A percentile compares a stretch with the other conserved stretches of the same genome.
Conservation (phyloP, 2,797 vertebrate species). For the Dendrocincla tyrannina region DNA sequence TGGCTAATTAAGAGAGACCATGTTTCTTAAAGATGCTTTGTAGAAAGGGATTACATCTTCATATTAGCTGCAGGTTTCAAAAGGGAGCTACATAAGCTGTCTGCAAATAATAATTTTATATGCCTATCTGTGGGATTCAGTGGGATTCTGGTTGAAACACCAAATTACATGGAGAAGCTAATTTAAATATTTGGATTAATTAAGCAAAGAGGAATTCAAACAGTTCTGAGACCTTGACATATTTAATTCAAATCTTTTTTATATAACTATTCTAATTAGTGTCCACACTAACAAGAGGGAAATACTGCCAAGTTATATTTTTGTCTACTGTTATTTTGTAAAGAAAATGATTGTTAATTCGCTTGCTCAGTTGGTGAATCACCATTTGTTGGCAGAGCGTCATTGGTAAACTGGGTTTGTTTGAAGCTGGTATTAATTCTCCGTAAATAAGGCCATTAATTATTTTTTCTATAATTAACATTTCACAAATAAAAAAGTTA, state of each 20-base stretch:
- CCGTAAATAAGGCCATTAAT: constrained; percentile 5
- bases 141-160: constrained; percentile 32
- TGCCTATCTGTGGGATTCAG: constrained; percentile 43
- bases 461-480: neutral
- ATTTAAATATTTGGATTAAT: constrained; percentile 69
- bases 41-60: neutral
- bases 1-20: neutral
- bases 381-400: constrained; percentile 29
- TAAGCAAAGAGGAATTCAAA: constrained; percentile 59
- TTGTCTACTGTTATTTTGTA: constrained; percentile 34
- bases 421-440: constrained; percentile 15
- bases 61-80: constrained; percentile 61
- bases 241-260: constrained; percentile 47
- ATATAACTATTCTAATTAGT: constrained; percentile 54
- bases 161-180: constrained; percentile 45
- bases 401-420: constrained; percentile 32
- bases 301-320: constrained; percentile 45
- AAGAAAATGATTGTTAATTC: constrained; percentile 24
- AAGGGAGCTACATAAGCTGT: constrained; percentile 35
- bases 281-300: constrained; percentile 35
- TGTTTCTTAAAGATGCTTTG: neutral
- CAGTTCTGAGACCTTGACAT: constrained; percentile 48
- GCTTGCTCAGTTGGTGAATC: constrained; percentile 21
- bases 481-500: constrained; percentile 3
- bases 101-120: constrained; percentile 63